Evolutionary conservation across 2,888 invertebrate genomes (phyloP).

Genomic region (Physocephala rufipes): DNA sequence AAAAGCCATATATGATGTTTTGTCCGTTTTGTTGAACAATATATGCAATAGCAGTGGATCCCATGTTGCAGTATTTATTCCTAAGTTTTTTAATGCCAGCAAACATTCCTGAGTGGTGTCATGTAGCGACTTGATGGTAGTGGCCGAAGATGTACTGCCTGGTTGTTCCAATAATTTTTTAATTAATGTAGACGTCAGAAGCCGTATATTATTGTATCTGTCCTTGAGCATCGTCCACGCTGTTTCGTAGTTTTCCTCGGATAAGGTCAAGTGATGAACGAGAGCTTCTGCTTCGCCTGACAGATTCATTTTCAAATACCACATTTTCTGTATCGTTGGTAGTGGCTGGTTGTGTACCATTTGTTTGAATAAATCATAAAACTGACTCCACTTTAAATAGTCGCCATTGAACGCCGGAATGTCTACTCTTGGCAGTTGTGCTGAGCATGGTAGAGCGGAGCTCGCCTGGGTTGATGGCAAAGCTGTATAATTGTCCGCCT

Average conservation of each 20-base stretch:
- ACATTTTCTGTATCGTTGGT: too few relatives aligned
- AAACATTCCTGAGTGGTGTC: conserved; percentile 7
- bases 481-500: too few relatives aligned
- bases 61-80: neutral
- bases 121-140: neutral
- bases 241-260: too few relatives aligned
- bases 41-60: conserved; percentile 1
- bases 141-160: too few relatives aligned
- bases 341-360: too few relatives aligned
- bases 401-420: neutral
- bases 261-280: too few relatives aligned
- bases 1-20: neutral
- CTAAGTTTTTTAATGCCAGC: neutral
- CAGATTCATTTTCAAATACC: too few relatives aligned
- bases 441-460: too few relatives aligned
- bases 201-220: neutral
- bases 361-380: too few relatives aligned
- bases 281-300: too few relatives aligned
- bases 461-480: too few relatives aligned
- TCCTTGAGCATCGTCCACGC: neutral
- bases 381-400: neutral
- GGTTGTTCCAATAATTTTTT: too few relatives aligned
- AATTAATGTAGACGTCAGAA: neutral
- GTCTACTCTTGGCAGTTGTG: neutral
- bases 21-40: neutral